These are phyloP conservation scores for Ctenodactylus gundi DNA, from an alignment of 2,113 vertebrate genomes.

Conservation along the genomic window DNA sequence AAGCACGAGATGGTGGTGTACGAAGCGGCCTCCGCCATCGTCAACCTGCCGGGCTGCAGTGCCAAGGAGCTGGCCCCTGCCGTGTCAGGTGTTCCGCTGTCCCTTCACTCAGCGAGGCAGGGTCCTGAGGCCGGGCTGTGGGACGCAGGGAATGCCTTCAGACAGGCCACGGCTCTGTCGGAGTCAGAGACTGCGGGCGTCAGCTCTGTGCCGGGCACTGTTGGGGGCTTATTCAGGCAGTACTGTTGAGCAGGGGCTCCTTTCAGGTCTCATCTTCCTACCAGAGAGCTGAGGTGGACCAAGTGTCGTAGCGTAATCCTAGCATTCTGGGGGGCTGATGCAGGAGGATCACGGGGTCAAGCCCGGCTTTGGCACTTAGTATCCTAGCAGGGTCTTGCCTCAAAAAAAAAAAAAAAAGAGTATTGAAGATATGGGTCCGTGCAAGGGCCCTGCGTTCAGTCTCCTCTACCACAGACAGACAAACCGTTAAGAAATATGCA, in stretches of 20 bases:
- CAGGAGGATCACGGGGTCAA: neutral
- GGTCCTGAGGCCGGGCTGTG: neutral
- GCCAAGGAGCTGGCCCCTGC: slow-evolving; percentile 89
- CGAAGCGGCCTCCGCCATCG: slow-evolving; percentile 88
- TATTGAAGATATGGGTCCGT: neutral
- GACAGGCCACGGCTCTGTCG: neutral
- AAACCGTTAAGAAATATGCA: too few relatives aligned
- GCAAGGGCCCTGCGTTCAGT: neutral
- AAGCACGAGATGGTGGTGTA: slow-evolving; percentile 91
- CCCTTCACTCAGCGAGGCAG: accelerated
- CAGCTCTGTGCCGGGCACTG: neutral
- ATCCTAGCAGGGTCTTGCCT: neutral
- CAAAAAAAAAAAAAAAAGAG: neutral
- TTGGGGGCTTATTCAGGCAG: neutral
- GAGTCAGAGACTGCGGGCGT: neutral
- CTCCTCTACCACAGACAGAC: too few relatives aligned
- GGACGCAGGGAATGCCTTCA: neutral
- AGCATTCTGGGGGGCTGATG: neutral
- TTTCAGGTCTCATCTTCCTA: neutral
- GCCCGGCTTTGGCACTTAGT: neutral
- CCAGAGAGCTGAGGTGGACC: neutral
- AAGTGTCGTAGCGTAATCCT: neutral
- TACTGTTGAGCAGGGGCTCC: neutral
- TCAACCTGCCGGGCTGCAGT: slow-evolving; percentile 87
- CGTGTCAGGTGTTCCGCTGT: slow-evolving; percentile 82